Percentiles rank a stretch among this genome's conserved stretches.
Evolutionary conservation across 2,888 invertebrate species (phyloP).

Genomic region (Gibbula magus): DNA sequence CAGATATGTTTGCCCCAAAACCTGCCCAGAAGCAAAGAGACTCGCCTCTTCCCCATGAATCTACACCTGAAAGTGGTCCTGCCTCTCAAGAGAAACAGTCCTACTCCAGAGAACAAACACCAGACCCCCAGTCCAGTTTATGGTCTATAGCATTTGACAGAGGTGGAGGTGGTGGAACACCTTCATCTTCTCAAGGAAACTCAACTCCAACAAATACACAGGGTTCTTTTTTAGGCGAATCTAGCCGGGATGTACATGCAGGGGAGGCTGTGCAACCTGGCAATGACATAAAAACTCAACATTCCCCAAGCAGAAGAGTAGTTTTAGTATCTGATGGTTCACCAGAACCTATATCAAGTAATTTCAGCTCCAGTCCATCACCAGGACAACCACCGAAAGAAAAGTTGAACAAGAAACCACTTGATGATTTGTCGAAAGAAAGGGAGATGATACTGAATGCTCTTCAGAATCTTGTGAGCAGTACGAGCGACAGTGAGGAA

Average conservation of each 20-base stretch:
- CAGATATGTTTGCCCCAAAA: slow-evolving; percentile 26
- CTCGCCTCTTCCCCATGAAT: not conserved
- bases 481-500: slow-evolving; percentile 11
- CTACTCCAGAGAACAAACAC: not conserved
- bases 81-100: not conserved
- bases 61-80: not conserved
- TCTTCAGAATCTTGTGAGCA: not conserved
- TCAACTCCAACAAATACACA: not conserved
- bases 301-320: slow-evolving; percentile 6
- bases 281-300: slow-evolving; percentile 22
- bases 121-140: not conserved
- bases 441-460: slow-evolving; percentile 21
- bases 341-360: not conserved
- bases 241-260: slow-evolving; percentile 23
- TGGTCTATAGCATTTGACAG: not conserved
- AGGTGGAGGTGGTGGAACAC: not conserved
- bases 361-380: not conserved
- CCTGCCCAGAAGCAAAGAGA: not conserved
- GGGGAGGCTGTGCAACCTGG: slow-evolving; percentile 23
- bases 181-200: not conserved
- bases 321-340: not conserved
- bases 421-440: slow-evolving; percentile 2
- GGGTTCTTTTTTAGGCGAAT: slow-evolving; percentile 19
- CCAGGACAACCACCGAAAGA: not conserved
- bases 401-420: not conserved